Conservation (phyloP, 1,140 invertebrate species). For the Heterodera carotae region DNA sequence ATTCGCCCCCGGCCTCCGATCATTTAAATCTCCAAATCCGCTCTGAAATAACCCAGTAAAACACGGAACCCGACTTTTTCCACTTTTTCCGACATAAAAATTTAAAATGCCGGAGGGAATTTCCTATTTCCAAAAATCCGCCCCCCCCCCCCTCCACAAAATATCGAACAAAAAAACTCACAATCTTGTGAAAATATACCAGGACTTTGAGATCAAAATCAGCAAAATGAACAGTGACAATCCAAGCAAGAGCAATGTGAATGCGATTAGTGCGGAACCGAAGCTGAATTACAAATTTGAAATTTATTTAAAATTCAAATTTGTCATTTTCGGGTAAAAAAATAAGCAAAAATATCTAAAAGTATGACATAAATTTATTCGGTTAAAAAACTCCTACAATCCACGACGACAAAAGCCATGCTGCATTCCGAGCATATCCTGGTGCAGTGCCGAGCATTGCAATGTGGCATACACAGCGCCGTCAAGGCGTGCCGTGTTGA, state of each 20-base stretch:
- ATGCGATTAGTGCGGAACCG: slow-evolving; percentile 47
- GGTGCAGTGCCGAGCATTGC: slow-evolving; percentile 48
- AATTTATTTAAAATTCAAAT: no score
- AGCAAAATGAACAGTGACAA: slow-evolving; percentile 57
- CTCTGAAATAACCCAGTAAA: no score
- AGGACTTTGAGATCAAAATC: slow-evolving; percentile 56
- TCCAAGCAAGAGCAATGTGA: slow-evolving; percentile 57
- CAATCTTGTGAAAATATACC: slow-evolving; percentile 35
- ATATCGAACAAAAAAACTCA: slow-evolving; percentile 26
- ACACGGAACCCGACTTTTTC: no score
- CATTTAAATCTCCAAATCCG: no score
- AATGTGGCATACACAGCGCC: slow-evolving; percentile 52
- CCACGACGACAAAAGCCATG: slow-evolving; percentile 55
- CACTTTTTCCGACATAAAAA: no score
- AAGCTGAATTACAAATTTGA: slow-evolving; percentile 38
- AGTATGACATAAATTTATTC: slow-evolving; percentile 21
- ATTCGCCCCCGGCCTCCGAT: no score
- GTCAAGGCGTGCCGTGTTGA: slow-evolving; percentile 20
- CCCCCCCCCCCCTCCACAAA: no score
- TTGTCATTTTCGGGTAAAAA: no score
- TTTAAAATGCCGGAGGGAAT: no score
- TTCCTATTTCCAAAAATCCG: no score
- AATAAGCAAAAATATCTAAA: no score
- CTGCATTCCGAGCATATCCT: slow-evolving; percentile 52
- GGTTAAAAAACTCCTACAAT: slow-evolving; percentile 45